These are phyloP conservation scores for Silurus lanzhouensis DNA, from an alignment of 2,797 vertebrate genomes.

Conservation along the genomic window DNA sequence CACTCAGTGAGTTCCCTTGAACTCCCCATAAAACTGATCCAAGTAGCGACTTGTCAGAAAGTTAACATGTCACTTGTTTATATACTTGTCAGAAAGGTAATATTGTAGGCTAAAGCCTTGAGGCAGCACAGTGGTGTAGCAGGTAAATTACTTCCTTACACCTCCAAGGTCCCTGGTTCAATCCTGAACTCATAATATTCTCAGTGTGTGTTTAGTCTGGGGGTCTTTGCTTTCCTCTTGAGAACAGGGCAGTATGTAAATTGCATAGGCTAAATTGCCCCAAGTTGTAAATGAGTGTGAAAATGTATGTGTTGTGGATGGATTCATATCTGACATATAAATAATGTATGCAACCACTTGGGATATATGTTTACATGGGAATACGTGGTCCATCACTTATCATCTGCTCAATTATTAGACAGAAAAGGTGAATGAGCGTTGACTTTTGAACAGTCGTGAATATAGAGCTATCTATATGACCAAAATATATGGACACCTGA, in stretches of 20 bases:
- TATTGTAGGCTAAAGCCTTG: background rate
- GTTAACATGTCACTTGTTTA: background rate
- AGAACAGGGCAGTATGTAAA: background rate
- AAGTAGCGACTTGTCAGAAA: too few relatives aligned
- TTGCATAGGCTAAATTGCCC: background rate
- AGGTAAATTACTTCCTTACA: background rate
- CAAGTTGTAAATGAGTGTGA: background rate
- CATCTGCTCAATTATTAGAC: constrained; percentile 74
- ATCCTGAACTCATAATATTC: background rate
- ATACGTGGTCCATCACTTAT: constrained; percentile 73
- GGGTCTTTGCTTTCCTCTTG: background rate
- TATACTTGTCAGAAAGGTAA: background rate
- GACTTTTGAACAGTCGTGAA: background rate
- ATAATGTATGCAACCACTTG: background rate
- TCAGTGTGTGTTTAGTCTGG: background rate
- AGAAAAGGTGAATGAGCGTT: constrained; percentile 64
- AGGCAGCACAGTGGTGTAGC: background rate
- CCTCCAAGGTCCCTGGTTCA: background rate
- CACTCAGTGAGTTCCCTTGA: constrained; percentile 68
- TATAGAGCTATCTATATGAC: background rate
- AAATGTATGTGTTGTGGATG: background rate
- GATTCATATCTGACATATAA: background rate
- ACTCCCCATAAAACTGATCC: background rate
- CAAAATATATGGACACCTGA: background rate
- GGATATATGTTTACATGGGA: constrained; percentile 62